Evolutionary conservation across 1,140 invertebrate genomes (phyloP).

Genomic region (Pollicipes pollicipes): DNA sequence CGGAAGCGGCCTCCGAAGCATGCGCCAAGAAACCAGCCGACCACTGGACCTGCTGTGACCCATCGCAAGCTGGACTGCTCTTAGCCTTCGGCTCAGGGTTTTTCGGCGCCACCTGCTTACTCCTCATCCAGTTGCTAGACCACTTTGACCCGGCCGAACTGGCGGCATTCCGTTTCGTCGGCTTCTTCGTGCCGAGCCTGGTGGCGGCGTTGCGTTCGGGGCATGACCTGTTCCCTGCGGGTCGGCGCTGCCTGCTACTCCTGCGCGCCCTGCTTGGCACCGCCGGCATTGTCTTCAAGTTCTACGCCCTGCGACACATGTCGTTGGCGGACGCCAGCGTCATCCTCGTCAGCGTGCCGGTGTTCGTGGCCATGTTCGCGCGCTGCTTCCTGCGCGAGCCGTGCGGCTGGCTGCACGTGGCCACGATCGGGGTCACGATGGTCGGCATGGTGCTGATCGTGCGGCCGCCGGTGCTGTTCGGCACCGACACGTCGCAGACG

Average conservation of each 20-base stretch:
- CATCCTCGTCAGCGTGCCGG: conserved; percentile 74
- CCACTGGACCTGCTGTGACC: no score
- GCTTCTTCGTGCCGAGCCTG: conserved; percentile 63
- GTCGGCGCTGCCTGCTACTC: conserved; percentile 36
- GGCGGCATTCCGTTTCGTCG: conserved; percentile 60
- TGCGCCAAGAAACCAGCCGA: no score
- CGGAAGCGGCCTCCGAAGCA: no score
- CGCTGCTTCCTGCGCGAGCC: conserved; percentile 72
- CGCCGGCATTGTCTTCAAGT: conserved; percentile 65
- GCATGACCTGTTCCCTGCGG: conserved; percentile 56
- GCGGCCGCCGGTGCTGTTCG: conserved; percentile 33
- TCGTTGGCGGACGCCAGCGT: conserved; percentile 74
- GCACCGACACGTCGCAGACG: conserved; percentile 11
- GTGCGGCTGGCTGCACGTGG: conserved; percentile 62
- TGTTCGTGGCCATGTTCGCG: conserved; percentile 81
- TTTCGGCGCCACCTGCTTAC: conserved; percentile 71
- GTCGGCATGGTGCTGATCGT: conserved; percentile 74
- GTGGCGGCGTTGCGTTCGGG: conserved; percentile 60
- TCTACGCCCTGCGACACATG: conserved; percentile 76
- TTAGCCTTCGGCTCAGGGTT: conserved; percentile 37
- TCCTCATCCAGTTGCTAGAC: conserved; percentile 51
- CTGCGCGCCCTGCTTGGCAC: conserved; percentile 67
- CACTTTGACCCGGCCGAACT: conserved; percentile 69
- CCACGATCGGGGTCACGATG: conserved; percentile 61
- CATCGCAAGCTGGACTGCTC: conserved; percentile 53